These are phyloP conservation scores for Microcebus tavaratra DNA, from an alignment of 2,113 vertebrate genomes.

Conservation along the genomic window DNA sequence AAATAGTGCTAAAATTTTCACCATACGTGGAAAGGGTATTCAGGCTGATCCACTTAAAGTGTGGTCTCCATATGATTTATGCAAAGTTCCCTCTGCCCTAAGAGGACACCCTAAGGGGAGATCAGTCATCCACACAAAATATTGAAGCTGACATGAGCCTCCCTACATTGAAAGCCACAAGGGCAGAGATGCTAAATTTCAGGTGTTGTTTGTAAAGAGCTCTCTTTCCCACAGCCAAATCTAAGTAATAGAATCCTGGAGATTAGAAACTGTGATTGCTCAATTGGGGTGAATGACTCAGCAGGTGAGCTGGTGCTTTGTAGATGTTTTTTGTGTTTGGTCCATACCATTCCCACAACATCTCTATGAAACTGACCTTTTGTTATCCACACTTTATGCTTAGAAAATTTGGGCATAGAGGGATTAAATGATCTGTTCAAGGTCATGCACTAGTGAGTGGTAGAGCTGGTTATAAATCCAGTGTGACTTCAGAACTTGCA, in stretches of 20 bases:
- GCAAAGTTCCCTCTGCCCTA: background rate
- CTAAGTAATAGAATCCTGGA: background rate
- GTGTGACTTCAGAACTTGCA: background rate
- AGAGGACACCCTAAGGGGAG: too few species aligned
- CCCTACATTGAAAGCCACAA: background rate
- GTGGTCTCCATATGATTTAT: background rate
- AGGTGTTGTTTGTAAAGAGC: background rate
- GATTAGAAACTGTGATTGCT: background rate
- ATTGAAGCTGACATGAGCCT: background rate
- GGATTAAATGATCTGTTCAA: background rate
- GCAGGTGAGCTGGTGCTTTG: background rate
- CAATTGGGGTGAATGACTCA: background rate
- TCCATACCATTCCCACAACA: background rate
- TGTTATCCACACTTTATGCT: background rate
- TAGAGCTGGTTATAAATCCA: background rate
- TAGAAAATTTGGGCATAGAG: background rate
- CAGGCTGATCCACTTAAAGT: background rate
- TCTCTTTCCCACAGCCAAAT: background rate
- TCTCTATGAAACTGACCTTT: background rate
- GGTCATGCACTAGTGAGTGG: background rate
- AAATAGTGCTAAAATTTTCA: background rate
- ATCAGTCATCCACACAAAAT: background rate
- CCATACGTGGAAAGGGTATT: background rate
- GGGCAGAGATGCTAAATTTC: background rate
- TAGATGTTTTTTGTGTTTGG: background rate